Conservation (phyloP, 2,888 invertebrate species). For the Fragum sueziense region DNA sequence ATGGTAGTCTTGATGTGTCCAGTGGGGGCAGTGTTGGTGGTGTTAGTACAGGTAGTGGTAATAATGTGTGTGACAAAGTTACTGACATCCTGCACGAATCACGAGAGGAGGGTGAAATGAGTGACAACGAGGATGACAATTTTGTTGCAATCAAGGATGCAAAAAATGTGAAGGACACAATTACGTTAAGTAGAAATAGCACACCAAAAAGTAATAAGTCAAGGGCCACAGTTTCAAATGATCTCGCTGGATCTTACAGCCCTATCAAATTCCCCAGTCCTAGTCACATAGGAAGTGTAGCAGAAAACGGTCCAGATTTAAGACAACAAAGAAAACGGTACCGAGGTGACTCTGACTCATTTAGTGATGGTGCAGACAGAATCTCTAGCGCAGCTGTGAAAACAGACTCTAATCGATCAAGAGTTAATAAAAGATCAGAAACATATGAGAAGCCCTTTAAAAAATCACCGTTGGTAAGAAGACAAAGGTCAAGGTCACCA, state of each 20-base stretch:
- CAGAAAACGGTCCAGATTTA: neutral
- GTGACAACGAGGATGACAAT: neutral
- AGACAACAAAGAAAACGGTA: neutral
- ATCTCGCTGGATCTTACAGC: neutral
- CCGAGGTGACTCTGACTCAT: neutral
- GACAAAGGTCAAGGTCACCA: slow-evolving; percentile 25
- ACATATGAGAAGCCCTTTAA: neutral
- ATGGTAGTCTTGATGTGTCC: neutral
- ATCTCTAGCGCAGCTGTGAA: neutral
- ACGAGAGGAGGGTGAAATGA: slow-evolving; percentile 7
- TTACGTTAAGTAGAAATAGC: neutral
- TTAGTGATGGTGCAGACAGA: neutral
- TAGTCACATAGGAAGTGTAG: neutral
- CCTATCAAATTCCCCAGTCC: neutral
- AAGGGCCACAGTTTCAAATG: neutral
- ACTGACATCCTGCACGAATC: neutral
- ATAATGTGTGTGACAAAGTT: neutral
- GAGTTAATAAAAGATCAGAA: neutral
- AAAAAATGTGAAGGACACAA: neutral
- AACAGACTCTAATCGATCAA: neutral
- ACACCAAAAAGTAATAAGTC: neutral
- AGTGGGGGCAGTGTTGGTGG: neutral
- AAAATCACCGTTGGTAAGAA: neutral
- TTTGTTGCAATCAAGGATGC: neutral
- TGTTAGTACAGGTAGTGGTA: neutral